Evolutionary conservation across 2,888 invertebrate species (phyloP), one percentile per base, ranked within the genome.

Genomic region (Pyrrhosoma nymphula): DNA sequence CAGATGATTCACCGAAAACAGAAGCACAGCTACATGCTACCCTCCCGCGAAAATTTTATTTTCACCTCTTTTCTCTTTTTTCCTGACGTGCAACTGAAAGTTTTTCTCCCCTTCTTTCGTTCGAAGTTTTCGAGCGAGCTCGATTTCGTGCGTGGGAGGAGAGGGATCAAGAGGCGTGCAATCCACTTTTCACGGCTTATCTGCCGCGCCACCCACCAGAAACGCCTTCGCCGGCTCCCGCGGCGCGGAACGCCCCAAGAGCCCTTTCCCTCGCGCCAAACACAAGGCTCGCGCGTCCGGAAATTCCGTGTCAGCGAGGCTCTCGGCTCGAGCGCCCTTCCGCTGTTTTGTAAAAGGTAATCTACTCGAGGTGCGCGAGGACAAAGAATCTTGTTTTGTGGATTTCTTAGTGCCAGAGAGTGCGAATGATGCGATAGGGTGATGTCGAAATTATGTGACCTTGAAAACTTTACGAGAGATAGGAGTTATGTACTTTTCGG

Each of bases 121-220:
- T 69, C n/a, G 23, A n/a, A 69, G 23, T 69, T 69, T n/a, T n/a
- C 26, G 69, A 69, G n/a, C n/a, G 26, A 6, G 69, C 69, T 69
- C 69, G 69, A 69, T 88, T 18, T 39, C 47, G 47, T 47, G 47
- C 47, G 47, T 18, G 18, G 2, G 47, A 47, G 88, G 39, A 47
- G 8, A 14, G 14, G 18, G 47, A 23, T 39, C 39, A 39, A 16
- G 91, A 60, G 63, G 91, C 91, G 63, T 91, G 91, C 35, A 63
- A 91, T 91, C 91, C 56, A 63, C 63, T 91, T 91, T 91, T 60
- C 63, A 60, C 39, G 39, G 60, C 91, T 91, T 91, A 91, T 63
- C 91, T 91, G 63, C 56, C 60, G 69, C 20, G 10, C 30, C 91
- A 88, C 47, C 88, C 47, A 35, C 26, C n/a, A 8, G 69, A 69